A percentile compares a stretch with the other conserved stretches of the same genome.
These are phyloP conservation scores for Drosophila pruinosa DNA, from an alignment of 1,140 invertebrate species.

Conservation along the genomic window DNA sequence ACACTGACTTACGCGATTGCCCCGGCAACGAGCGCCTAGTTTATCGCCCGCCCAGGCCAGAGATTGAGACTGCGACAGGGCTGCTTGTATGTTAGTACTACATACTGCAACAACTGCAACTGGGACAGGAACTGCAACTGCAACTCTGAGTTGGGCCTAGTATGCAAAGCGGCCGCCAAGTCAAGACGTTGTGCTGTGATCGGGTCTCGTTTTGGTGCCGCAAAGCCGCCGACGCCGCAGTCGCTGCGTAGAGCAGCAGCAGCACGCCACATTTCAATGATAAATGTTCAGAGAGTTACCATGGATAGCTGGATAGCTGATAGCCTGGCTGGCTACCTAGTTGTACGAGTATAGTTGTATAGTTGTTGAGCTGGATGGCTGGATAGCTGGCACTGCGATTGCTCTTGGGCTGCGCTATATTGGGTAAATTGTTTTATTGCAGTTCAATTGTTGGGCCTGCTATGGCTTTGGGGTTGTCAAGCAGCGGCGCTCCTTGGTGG, in stretches of 20 bases:
- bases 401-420: conserved; percentile 69
- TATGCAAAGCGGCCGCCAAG: conserved; percentile 77
- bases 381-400: conserved; percentile 55
- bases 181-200: conserved; percentile 63
- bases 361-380: conserved; percentile 11
- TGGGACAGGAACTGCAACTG: not conserved
- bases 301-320: conserved; percentile 7
- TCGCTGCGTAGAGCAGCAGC: conserved; percentile 67
- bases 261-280: conserved; percentile 79
- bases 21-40: conserved; percentile 43
- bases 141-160: not conserved
- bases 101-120: not conserved
- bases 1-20: conserved; percentile 69
- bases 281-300: conserved; percentile 66
- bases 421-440: conserved; percentile 81
- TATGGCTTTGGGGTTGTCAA: conserved; percentile 51
- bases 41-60: conserved; percentile 64
- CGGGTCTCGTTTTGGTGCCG: conserved; percentile 77
- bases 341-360: conserved; percentile 2
- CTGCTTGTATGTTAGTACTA: not conserved
- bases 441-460: conserved; percentile 72
- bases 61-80: conserved; percentile 21
- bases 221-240: conserved; percentile 48
- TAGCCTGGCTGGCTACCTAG: not conserved
- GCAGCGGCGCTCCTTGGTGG: conserved; percentile 68